A percentile compares a stretch with the other conserved stretches of the same genome.
These are phyloP conservation scores for Circus cinereus DNA, from an alignment of 2,797 vertebrate species.

Conservation along the genomic window DNA sequence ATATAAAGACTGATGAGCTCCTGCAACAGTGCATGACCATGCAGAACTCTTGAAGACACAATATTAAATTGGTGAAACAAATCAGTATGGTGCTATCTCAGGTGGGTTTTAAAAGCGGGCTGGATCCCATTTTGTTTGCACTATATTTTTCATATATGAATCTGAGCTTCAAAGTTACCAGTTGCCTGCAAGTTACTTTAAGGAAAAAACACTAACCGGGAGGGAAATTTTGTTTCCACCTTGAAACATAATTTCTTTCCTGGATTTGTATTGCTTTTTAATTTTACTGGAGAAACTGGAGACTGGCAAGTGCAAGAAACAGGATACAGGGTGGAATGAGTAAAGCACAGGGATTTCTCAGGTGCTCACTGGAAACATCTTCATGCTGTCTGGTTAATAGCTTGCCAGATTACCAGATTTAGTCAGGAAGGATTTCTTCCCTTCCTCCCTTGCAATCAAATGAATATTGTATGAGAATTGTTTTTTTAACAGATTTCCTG, in stretches of 20 bases:
- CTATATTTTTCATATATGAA: background rate
- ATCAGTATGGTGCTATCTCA: background rate
- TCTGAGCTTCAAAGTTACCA: background rate
- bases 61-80: background rate
- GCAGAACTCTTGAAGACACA: background rate
- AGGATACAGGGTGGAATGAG: background rate
- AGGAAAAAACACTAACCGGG: background rate
- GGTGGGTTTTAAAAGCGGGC: background rate
- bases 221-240: background rate
- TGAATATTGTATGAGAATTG: background rate
- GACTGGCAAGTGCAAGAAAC: background rate
- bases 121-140: background rate
- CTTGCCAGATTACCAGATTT: background rate
- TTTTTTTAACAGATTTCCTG: background rate
- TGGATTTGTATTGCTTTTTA: background rate
- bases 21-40: background rate
- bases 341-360: background rate
- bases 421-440: conserved; percentile 15
- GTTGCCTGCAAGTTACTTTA: background rate
- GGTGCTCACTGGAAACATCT: conserved; percentile 18
- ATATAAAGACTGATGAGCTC: background rate
- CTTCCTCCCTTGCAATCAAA: background rate
- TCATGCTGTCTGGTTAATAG: background rate
- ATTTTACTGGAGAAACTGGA: background rate
- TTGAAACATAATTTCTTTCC: background rate